These are phyloP conservation scores for Tenebrosternarchus preto DNA, from an alignment of 2,113 vertebrate species.

Conservation along the genomic window DNA sequence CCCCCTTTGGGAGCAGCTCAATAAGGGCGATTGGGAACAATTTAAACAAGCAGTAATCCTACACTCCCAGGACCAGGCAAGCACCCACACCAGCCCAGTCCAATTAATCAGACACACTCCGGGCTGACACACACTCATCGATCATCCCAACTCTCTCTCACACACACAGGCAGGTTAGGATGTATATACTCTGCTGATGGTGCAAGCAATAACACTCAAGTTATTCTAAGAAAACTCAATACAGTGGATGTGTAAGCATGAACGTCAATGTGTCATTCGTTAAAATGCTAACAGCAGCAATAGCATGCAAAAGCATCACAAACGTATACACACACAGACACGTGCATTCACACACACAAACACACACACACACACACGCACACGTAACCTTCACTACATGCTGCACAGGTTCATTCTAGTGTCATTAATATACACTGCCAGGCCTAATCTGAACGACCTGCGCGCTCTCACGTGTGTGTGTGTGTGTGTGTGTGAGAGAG, in stretches of 20 bases:
- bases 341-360: not conserved
- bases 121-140: slow-evolving; percentile 47
- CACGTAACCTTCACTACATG: too few relatives aligned
- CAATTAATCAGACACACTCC: slow-evolving; percentile 53
- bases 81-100: slow-evolving; percentile 52
- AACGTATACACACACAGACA: too few relatives aligned
- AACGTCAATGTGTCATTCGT: not conserved
- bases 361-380: not conserved
- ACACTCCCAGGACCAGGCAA: slow-evolving; percentile 33
- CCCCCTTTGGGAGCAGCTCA: slow-evolving; percentile 53
- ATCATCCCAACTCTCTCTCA: slow-evolving; percentile 30
- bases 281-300: not conserved
- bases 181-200: slow-evolving; percentile 2
- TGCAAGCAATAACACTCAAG: not conserved
- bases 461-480: too few relatives aligned
- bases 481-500: not conserved
- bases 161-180: slow-evolving; percentile 6
- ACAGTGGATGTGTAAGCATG: not conserved
- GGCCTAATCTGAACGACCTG: too few relatives aligned
- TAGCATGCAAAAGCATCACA: not conserved
- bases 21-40: slow-evolving; percentile 53
- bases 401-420: too few relatives aligned
- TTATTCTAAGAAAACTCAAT: slow-evolving; percentile 1
- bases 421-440: too few relatives aligned
- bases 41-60: slow-evolving; percentile 53